Evolutionary conservation across 2,797 vertebrate genomes (phyloP).

Genomic region (Simalia tracyae): DNA sequence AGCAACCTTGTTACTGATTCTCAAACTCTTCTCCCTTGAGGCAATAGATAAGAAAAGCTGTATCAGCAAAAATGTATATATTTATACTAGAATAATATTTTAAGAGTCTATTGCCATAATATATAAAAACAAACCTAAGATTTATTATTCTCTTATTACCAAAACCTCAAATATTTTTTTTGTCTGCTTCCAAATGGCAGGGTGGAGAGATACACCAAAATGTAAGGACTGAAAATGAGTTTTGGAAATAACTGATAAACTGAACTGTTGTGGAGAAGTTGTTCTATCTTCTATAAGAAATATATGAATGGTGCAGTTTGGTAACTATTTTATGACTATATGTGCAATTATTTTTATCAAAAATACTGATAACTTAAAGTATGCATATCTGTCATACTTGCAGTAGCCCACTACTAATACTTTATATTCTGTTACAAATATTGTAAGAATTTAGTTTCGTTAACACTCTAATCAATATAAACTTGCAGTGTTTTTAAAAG

Average conservation of each 20-base stretch:
- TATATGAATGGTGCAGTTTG: conserved; percentile 2
- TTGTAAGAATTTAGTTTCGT: background rate
- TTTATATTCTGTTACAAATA: conserved; percentile 14
- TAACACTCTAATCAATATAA: background rate
- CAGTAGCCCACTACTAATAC: conserved; percentile 12
- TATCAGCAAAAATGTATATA: background rate
- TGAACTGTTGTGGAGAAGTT: no score
- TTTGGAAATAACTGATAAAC: background rate
- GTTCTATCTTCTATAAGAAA: background rate
- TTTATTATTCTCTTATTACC: background rate
- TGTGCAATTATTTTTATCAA: conserved; percentile 20
- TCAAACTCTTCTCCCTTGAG: background rate
- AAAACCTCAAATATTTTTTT: background rate
- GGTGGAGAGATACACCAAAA: background rate
- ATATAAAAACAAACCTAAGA: conserved; percentile 1
- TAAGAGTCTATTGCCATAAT: background rate
- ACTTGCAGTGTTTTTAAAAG: background rate
- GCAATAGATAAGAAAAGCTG: background rate
- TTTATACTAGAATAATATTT: background rate
- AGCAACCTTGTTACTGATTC: conserved; percentile 18
- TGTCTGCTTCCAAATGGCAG: background rate
- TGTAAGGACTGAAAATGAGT: background rate
- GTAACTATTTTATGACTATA: conserved; percentile 18
- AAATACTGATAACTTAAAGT: conserved; percentile 27
- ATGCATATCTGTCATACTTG: background rate